phyloP scores from a whole-genome alignment of 2,888 invertebrate species.

The Diogma glabrata region DNA sequence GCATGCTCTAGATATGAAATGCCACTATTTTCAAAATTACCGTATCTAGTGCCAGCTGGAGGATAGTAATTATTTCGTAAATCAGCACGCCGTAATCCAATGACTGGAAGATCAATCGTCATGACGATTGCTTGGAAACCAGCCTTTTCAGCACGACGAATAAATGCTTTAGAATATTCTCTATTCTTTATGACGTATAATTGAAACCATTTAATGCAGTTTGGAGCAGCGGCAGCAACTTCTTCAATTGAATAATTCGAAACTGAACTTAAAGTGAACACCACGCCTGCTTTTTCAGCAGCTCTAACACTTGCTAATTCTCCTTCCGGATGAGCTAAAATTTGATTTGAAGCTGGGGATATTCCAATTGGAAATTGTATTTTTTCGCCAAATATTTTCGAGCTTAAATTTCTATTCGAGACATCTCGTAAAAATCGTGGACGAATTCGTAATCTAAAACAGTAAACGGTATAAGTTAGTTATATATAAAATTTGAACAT shows the following conservation, averaged over 20 bases:
- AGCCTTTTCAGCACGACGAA: conserved; percentile 64
- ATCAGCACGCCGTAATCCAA: conserved; percentile 74
- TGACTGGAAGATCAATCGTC: conserved; percentile 80
- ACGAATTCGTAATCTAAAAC: conserved; percentile 49
- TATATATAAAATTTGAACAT: too few relatives aligned
- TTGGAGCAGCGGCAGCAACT: conserved; percentile 63
- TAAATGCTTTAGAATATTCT: conserved; percentile 60
- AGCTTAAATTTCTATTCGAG: conserved; percentile 46
- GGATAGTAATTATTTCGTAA: conserved; percentile 71
- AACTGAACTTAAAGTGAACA: conserved; percentile 76
- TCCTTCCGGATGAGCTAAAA: conserved; percentile 81
- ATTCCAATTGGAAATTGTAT: conserved; percentile 67
- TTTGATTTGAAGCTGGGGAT: conserved; percentile 84
- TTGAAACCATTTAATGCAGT: conserved; percentile 78
- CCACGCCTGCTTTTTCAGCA: conserved; percentile 59
- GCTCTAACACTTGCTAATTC: conserved; percentile 77
- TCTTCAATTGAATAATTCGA: conserved; percentile 82
- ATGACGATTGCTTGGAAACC: conserved; percentile 81
- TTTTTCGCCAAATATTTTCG: conserved; percentile 50
- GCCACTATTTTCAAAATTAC: conserved; percentile 52
- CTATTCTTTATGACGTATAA: conserved; percentile 80
- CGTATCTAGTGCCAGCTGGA: conserved; percentile 69
- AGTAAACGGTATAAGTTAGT: too few relatives aligned
- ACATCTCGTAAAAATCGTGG: conserved; percentile 71
- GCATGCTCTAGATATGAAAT: conserved; percentile 52